These are phyloP conservation scores for Scolopax mira DNA, from an alignment of 2,113 vertebrate genomes.

Conservation along the genomic window DNA sequence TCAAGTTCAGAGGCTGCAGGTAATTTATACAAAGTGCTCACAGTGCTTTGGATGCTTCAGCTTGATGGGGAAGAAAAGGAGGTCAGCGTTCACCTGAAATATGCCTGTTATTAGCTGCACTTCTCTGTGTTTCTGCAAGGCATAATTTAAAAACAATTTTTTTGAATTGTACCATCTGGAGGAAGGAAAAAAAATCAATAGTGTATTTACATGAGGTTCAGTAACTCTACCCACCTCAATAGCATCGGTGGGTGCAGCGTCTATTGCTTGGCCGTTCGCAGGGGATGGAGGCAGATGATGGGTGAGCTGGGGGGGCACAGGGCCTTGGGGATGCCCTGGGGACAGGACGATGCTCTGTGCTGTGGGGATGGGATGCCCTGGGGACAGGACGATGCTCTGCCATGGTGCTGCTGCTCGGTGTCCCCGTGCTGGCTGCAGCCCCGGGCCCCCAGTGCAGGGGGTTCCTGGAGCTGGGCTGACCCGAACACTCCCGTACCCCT, in stretches of 20 bases:
- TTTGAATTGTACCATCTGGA: conserved; percentile 64
- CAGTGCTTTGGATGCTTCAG: background rate
- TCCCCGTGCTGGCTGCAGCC: background rate
- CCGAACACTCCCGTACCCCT: fast-evolving
- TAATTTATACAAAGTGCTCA: background rate
- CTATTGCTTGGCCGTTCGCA: fast-evolving
- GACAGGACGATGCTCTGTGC: background rate
- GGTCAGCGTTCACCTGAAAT: conserved; percentile 54
- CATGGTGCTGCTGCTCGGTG: background rate
- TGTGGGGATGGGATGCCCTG: too few relatives aligned
- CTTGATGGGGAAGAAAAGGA: conserved; percentile 33
- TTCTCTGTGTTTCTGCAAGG: conserved; percentile 20
- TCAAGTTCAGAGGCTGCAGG: background rate
- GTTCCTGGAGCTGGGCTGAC: background rate
- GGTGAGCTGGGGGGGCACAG: background rate
- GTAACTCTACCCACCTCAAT: background rate
- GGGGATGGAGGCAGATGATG: background rate
- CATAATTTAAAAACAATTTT: conserved; percentile 60
- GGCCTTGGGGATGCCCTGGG: background rate
- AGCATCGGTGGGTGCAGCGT: background rate
- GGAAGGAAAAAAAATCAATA: conserved; percentile 34
- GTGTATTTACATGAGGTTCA: conserved; percentile 15
- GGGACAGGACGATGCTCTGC: background rate
- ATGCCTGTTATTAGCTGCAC: conserved; percentile 34
- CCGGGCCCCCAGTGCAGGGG: fast-evolving